Percentiles rank a stretch among this genome's conserved stretches.
These are phyloP conservation scores for Watsonalla binaria DNA, from an alignment of 2,888 invertebrate genomes.

Conservation along the genomic window DNA sequence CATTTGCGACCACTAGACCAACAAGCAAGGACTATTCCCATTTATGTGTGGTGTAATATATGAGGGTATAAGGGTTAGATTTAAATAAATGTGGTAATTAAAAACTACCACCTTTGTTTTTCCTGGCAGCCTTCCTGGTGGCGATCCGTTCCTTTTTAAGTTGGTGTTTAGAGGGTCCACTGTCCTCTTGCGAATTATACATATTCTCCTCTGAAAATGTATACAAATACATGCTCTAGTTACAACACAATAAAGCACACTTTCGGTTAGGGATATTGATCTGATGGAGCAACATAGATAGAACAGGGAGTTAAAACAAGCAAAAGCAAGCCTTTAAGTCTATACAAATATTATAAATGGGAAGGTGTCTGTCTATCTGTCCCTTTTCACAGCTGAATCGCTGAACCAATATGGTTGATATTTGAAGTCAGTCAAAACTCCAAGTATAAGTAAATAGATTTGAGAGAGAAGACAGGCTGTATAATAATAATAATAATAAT, in stretches of 20 bases:
- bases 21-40: too few relatives aligned
- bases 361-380: not conserved
- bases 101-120: constrained; percentile 61
- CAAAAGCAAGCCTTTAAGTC: not conserved
- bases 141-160: constrained; percentile 81
- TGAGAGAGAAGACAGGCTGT: too few relatives aligned
- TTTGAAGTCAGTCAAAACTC: too few relatives aligned
- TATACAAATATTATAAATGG: not conserved
- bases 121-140: constrained; percentile 77
- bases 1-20: too few relatives aligned
- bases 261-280: not conserved
- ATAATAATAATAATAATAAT: too few relatives aligned
- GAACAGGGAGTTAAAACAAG: not conserved
- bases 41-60: too few relatives aligned
- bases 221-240: constrained; percentile 46
- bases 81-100: constrained; percentile 1
- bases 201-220: constrained; percentile 68
- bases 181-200: constrained; percentile 73
- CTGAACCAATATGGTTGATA: too few relatives aligned
- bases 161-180: constrained; percentile 81
- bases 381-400: too few relatives aligned
- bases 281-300: not conserved
- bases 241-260: constrained; percentile 21
- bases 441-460: too few relatives aligned
- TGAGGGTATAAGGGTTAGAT: too few relatives aligned